Evolutionary conservation across 2,888 invertebrate genomes (phyloP).

Genomic region (Scaeva pyrastri): DNA sequence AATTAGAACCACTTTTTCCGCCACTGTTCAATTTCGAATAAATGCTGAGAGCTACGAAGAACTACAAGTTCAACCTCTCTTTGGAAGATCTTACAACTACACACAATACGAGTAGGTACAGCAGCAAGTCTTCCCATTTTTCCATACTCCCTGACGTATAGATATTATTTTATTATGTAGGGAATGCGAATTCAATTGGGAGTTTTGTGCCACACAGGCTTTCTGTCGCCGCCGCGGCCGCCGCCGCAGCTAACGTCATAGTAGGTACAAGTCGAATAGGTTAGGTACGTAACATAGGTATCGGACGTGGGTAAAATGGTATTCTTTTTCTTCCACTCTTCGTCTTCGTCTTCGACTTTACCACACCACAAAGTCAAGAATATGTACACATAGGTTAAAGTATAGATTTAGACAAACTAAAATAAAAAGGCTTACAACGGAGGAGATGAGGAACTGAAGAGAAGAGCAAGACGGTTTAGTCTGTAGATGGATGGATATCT

Average conservation of each 20-base stretch:
- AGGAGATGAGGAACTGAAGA: slow-evolving; percentile 27
- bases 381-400: too few relatives aligned
- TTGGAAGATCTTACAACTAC: slow-evolving; percentile 10
- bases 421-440: slow-evolving; percentile 3
- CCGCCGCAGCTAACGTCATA: background rate
- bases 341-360: slow-evolving; percentile 32
- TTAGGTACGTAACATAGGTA: background rate
- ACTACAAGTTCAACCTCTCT: slow-evolving; percentile 38
- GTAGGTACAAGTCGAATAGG: background rate
- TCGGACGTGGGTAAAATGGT: slow-evolving; percentile 69
- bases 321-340: too few relatives aligned
- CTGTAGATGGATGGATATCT: slow-evolving; percentile 62
- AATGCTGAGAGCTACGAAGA: slow-evolving; percentile 45
- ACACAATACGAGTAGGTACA: background rate
- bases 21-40: too few relatives aligned
- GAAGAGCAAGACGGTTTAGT: slow-evolving; percentile 27
- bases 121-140: slow-evolving; percentile 4
- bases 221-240: slow-evolving; percentile 46
- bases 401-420: background rate
- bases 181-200: slow-evolving; percentile 72
- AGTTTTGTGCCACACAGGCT: slow-evolving; percentile 66
- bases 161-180: slow-evolving; percentile 70
- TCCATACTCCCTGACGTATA: slow-evolving; percentile 40
- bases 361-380: slow-evolving; percentile 9
- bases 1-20: too few relatives aligned